Percentiles rank a stretch among this genome's conserved stretches.
phyloP scores from a whole-genome alignment of 2,888 invertebrate genomes.

The Cheilosia pagana region DNA sequence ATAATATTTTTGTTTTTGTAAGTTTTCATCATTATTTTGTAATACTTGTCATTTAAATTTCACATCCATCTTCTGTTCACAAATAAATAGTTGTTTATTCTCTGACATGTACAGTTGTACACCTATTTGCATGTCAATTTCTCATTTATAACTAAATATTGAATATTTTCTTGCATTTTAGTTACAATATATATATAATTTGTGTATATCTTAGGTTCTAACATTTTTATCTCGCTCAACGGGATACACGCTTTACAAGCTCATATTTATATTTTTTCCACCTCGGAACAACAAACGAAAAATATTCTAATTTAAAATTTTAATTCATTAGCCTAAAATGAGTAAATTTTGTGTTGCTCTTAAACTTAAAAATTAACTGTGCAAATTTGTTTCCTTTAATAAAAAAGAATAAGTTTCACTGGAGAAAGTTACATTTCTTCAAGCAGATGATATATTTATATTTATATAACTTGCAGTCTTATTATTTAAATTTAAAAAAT shows the following conservation, averaged over 20 bases:
- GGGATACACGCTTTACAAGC: slow-evolving; percentile 69
- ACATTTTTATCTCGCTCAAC: slow-evolving; percentile 64
- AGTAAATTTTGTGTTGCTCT: slow-evolving; percentile 27
- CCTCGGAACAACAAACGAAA: slow-evolving; percentile 36
- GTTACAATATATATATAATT: slow-evolving; percentile 35
- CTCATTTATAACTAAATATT: slow-evolving; percentile 25
- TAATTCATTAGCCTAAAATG: slow-evolving; percentile 32
- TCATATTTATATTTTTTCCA: slow-evolving; percentile 28
- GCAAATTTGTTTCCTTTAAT: slow-evolving; percentile 40
- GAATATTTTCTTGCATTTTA: slow-evolving; percentile 37
- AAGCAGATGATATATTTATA: slow-evolving; percentile 58
- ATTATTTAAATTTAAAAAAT: slow-evolving; percentile 72
- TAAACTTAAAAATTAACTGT: slow-evolving; percentile 39
- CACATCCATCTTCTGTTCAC: slow-evolving; percentile 41
- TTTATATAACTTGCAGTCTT: slow-evolving; percentile 67
- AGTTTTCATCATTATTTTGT: slow-evolving; percentile 7
- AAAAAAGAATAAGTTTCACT: too few species aligned
- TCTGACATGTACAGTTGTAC: slow-evolving; percentile 19
- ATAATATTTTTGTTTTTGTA: slow-evolving; percentile 14
- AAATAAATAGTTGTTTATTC: slow-evolving; percentile 13
- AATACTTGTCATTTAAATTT: slow-evolving; percentile 19
- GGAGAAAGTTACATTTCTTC: slow-evolving; percentile 22
- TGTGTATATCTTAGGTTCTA: slow-evolving; percentile 54
- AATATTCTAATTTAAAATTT: slow-evolving; percentile 4
- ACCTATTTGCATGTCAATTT: neutral